Evolutionary conservation across 2,888 invertebrate genomes (phyloP).

Genomic region (Drosophila histrio): DNA sequence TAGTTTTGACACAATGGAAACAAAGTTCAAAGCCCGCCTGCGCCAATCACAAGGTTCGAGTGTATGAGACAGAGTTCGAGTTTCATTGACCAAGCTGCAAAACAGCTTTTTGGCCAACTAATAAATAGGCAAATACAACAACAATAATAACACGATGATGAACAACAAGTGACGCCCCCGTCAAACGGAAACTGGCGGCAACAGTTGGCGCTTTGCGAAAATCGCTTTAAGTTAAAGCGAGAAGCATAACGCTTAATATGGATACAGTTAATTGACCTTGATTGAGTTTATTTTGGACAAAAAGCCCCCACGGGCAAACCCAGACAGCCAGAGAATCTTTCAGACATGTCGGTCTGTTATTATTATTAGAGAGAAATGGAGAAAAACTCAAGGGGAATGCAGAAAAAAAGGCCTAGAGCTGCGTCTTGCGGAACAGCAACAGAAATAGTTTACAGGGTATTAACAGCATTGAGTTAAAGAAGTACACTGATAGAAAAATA

Average conservation of each 20-base stretch:
- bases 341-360: not conserved
- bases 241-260: conserved; percentile 64
- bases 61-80: conserved; percentile 44
- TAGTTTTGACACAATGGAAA: conserved; percentile 30
- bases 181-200: conserved; percentile 64
- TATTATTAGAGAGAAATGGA: not conserved
- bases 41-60: conserved; percentile 36
- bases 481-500: too few relatives aligned
- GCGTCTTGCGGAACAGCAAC: not conserved
- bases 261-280: conserved; percentile 83
- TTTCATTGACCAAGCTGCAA: conserved; percentile 67
- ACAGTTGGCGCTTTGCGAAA: conserved; percentile 58
- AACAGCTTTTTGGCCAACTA: conserved; percentile 63
- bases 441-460: not conserved
- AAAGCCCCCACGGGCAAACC: conserved; percentile 27
- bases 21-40: conserved; percentile 68
- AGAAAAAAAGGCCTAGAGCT: not conserved
- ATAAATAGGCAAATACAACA: conserved; percentile 40
- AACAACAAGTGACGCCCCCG: conserved; percentile 58
- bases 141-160: conserved; percentile 10
- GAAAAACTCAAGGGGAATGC: not conserved
- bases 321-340: not conserved
- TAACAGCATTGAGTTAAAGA: too few relatives aligned
- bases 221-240: conserved; percentile 44
- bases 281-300: conserved; percentile 72